Evolutionary conservation across 2,113 vertebrate species (phyloP).

Genomic region (Platanista minor): DNA sequence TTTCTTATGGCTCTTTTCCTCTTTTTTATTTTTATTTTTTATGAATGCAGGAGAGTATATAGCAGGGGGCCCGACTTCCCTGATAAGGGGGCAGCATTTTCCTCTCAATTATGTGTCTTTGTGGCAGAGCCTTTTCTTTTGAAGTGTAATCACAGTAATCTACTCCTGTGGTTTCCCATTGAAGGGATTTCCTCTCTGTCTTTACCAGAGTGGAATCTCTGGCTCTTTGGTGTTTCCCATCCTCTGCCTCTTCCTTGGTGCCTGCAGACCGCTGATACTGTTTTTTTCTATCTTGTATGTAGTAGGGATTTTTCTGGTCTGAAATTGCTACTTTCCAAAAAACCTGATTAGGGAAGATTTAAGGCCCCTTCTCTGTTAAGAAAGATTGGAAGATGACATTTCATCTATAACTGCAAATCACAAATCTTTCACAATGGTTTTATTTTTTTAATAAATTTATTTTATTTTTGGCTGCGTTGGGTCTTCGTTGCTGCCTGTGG

Average conservation of each 20-base stretch:
- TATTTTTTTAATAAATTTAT: constrained; percentile 43
- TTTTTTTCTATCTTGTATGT: constrained; percentile 38
- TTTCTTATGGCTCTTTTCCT: constrained; percentile 30
- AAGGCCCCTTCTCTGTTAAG: constrained; percentile 18
- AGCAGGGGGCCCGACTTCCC: constrained; percentile 76
- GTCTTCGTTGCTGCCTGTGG: too few relatives aligned
- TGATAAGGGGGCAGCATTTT: constrained; percentile 78
- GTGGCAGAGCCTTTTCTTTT: constrained; percentile 82
- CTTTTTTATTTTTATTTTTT: constrained; percentile 68
- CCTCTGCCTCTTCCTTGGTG: constrained; percentile 28
- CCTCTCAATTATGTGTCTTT: constrained; percentile 81
- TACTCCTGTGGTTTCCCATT: constrained; percentile 83
- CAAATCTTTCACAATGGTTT: constrained; percentile 26
- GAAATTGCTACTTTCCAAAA: constrained; percentile 50
- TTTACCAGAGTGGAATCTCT: constrained; percentile 76
- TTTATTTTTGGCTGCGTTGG: too few relatives aligned
- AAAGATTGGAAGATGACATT: constrained; percentile 20
- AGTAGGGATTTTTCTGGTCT: constrained; percentile 41
- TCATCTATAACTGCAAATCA: constrained; percentile 26
- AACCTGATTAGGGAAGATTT: constrained; percentile 46
- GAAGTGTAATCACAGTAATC: constrained; percentile 86
- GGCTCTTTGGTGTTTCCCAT: constrained; percentile 72
- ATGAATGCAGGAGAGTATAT: constrained; percentile 72
- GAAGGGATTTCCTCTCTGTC: constrained; percentile 82
- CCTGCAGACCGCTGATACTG: constrained; percentile 38